Percentiles rank a stretch among this genome's conserved stretches.
These are phyloP conservation scores for Drosophila eugracilis DNA, from an alignment of 1,140 invertebrate species.

Conservation along the genomic window DNA sequence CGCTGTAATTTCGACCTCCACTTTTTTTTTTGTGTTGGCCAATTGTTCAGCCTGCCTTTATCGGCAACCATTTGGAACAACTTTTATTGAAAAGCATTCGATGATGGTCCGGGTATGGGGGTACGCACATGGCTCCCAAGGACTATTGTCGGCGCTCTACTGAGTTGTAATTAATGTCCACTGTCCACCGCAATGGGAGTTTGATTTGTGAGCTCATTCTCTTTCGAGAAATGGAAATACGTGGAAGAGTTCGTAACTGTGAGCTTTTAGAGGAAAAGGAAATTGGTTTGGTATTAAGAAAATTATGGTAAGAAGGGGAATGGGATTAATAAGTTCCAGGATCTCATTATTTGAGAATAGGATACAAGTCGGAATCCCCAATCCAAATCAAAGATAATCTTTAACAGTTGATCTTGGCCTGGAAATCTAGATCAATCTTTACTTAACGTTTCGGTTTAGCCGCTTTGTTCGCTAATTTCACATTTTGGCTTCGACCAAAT, in stretches of 20 bases:
- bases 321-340: too few species aligned
- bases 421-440: constrained; percentile 8
- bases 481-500: constrained; percentile 47
- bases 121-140: constrained; percentile 18
- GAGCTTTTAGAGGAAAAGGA: too few species aligned
- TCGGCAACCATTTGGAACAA: constrained; percentile 51
- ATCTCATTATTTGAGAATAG: too few species aligned
- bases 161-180: constrained; percentile 73
- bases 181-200: constrained; percentile 33
- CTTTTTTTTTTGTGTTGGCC: constrained; percentile 66
- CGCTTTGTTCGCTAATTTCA: constrained; percentile 52
- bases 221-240: constrained; percentile 9
- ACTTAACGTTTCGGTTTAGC: constrained; percentile 18
- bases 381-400: neutral
- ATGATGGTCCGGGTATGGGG: constrained; percentile 1
- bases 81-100: constrained; percentile 73
- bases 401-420: neutral
- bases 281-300: too few species aligned
- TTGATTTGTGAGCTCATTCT: constrained; percentile 38
- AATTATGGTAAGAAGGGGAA: too few species aligned
- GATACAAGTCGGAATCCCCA: too few species aligned
- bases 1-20: constrained; percentile 70
- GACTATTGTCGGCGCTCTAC: constrained; percentile 53
- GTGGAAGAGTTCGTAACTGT: constrained; percentile 9
- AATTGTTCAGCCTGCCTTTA: constrained; percentile 67